phyloP scores from a whole-genome alignment of 2,888 invertebrate genomes.

The Tachystola acroxantha region DNA sequence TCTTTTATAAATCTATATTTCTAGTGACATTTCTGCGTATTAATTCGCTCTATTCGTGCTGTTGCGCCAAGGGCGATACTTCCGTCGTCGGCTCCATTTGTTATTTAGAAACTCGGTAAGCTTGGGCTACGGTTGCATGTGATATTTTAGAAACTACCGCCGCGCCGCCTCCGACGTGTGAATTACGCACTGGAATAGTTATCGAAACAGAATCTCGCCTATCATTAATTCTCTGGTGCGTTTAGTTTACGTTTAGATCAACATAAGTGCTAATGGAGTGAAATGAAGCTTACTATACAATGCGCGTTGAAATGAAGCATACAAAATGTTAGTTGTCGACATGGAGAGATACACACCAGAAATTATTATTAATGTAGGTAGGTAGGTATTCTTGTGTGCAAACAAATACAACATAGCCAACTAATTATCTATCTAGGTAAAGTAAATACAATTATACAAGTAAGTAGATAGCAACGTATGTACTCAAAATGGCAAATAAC shows the following conservation, averaged over 20 bases:
- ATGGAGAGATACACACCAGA: conserved; percentile 12
- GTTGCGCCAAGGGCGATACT: conserved; percentile 51
- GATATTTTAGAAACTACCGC: conserved; percentile 56
- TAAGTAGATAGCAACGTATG: too few species aligned
- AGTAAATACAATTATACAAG: too few species aligned
- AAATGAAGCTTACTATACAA: conserved; percentile 38
- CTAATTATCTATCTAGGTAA: too few species aligned
- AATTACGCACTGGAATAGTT: conserved; percentile 46
- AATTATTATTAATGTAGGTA: too few species aligned
- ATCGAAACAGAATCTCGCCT: conserved; percentile 39
- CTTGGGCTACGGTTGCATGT: conserved; percentile 38
- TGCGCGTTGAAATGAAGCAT: conserved; percentile 9
- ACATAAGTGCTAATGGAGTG: conserved; percentile 56
- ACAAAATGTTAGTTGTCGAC: conserved; percentile 10
- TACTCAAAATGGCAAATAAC: too few species aligned
- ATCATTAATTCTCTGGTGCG: conserved; percentile 51
- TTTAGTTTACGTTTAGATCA: conserved; percentile 54
- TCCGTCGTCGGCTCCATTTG: conserved; percentile 53
- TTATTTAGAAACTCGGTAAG: conserved; percentile 58
- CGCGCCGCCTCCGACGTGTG: conserved; percentile 41
- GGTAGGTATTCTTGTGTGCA: too few species aligned
- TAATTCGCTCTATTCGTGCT: conserved; percentile 29
- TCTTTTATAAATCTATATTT: conserved; percentile 38
- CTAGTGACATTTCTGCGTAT: conserved; percentile 45
- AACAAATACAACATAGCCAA: too few species aligned